Conservation (phyloP, 2,888 invertebrate genomes). For the Malthinus seriepunctatus region DNA sequence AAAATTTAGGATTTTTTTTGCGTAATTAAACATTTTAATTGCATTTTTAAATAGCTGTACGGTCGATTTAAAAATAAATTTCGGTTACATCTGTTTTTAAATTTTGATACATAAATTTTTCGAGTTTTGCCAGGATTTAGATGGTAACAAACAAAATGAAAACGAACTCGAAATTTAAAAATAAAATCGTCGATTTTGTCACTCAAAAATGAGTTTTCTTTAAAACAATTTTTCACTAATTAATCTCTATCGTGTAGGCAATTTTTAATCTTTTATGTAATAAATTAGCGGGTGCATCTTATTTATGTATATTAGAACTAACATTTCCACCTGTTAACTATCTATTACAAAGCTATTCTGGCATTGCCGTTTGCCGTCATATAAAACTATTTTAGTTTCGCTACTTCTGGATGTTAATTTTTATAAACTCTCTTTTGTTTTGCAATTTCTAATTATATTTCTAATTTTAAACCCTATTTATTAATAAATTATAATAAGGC, state of each 20-base stretch:
- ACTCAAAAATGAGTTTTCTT: background rate
- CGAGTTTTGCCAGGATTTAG: constrained; percentile 7
- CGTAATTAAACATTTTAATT: background rate
- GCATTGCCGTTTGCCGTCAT: constrained; percentile 11
- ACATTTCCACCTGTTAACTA: constrained; percentile 11
- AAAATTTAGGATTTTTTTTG: too few species aligned
- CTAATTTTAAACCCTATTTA: too few species aligned
- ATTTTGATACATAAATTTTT: constrained; percentile 13
- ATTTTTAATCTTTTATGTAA: background rate
- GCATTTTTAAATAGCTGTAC: background rate
- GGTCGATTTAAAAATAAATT: constrained; percentile 15
- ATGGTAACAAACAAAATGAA: constrained; percentile 7
- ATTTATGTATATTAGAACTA: constrained; percentile 7
- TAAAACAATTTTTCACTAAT: constrained; percentile 6
- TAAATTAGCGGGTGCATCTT: constrained; percentile 13
- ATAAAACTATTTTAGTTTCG: constrained; percentile 14
- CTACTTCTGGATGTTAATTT: background rate
- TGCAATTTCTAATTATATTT: too few species aligned
- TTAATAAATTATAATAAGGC: too few species aligned
- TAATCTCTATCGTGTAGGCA: background rate
- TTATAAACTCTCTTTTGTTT: too few species aligned
- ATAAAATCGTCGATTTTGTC: constrained; percentile 8
- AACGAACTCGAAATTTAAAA: constrained; percentile 13
- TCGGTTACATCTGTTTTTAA: constrained; percentile 8
- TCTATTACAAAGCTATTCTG: background rate